These are phyloP conservation scores for Gnatocerus cornutus DNA, from an alignment of 2,888 invertebrate genomes.

Conservation along the genomic window DNA sequence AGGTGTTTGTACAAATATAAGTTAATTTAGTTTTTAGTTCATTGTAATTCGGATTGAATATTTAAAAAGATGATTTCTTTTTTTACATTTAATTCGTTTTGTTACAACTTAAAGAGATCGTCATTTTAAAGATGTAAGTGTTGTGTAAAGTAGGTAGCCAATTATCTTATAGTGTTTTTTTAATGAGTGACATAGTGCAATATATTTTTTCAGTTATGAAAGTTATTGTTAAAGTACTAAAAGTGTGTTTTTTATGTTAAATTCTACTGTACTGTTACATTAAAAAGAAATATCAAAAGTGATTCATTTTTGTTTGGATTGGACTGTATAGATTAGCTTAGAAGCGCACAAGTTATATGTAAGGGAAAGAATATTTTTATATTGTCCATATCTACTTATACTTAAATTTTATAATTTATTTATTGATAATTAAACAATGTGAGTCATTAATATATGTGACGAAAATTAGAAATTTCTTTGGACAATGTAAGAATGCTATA, in stretches of 20 bases:
- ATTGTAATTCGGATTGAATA: conserved; percentile 16
- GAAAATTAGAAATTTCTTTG: conserved; percentile 47
- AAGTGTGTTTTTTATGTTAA: conserved; percentile 22
- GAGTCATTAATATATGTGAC: conserved; percentile 35
- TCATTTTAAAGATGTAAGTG: conserved; percentile 25
- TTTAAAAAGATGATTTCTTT: conserved; percentile 23
- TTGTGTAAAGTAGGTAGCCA: conserved; percentile 31
- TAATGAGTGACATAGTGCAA: conserved; percentile 36
- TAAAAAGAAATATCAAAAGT: conserved; percentile 2
- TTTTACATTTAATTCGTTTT: conserved; percentile 15
- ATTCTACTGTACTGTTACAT: background rate
- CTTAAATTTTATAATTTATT: conserved; percentile 40
- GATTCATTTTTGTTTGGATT: conserved; percentile 16
- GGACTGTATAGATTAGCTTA: conserved; percentile 47
- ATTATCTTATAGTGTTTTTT: conserved; percentile 24
- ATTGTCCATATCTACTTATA: conserved; percentile 46
- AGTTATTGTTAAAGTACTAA: conserved; percentile 32
- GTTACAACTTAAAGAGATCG: conserved; percentile 16
- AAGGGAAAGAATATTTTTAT: conserved; percentile 47
- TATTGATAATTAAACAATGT: conserved; percentile 41
- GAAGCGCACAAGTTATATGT: conserved; percentile 50
- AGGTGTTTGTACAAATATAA: conserved; percentile 46
- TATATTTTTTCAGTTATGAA: conserved; percentile 25
- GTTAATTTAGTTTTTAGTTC: conserved; percentile 34
- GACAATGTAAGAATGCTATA: conserved; percentile 50